Conservation (phyloP, 92 coral and sea anemone genomes). For the Bergia puertoricense region DNA sequence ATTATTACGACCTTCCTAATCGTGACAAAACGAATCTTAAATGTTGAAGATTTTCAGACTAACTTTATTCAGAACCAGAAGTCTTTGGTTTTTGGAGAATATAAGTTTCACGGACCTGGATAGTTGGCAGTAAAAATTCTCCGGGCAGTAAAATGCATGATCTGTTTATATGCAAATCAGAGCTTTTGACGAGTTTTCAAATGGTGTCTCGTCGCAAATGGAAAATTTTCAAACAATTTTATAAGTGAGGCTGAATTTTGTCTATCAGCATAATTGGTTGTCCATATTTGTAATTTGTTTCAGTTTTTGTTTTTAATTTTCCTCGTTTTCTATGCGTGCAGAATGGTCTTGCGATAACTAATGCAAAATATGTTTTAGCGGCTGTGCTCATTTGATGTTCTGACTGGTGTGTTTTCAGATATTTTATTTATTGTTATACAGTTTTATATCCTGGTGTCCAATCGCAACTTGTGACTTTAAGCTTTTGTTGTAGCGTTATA, state of each 20-base stretch:
- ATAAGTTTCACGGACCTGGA: constrained; percentile 9
- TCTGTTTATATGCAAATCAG: constrained; percentile 24
- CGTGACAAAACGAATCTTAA: constrained; percentile 26
- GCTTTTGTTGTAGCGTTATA: neutral
- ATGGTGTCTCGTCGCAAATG: constrained; percentile 11
- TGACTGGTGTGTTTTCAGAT: neutral
- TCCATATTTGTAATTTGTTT: neutral
- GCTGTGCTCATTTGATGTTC: constrained; percentile 16
- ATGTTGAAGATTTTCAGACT: neutral
- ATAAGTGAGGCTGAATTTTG: neutral
- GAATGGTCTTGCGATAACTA: neutral
- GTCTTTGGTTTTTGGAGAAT: constrained; percentile 36
- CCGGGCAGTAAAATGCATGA: neutral
- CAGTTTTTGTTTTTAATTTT: neutral
- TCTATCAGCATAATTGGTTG: neutral
- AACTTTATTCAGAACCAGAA: neutral
- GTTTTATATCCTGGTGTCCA: neutral
- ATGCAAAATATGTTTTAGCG: neutral
- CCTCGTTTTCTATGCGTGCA: neutral
- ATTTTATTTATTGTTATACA: neutral
- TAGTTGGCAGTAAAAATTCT: constrained; percentile 7
- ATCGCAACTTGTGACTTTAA: neutral
- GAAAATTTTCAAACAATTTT: neutral
- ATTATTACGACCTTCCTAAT: constrained; percentile 29
- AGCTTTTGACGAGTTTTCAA: constrained; percentile 13